Conservation (phyloP, 2,113 vertebrate genomes). For the Eolophus roseicapilla region DNA sequence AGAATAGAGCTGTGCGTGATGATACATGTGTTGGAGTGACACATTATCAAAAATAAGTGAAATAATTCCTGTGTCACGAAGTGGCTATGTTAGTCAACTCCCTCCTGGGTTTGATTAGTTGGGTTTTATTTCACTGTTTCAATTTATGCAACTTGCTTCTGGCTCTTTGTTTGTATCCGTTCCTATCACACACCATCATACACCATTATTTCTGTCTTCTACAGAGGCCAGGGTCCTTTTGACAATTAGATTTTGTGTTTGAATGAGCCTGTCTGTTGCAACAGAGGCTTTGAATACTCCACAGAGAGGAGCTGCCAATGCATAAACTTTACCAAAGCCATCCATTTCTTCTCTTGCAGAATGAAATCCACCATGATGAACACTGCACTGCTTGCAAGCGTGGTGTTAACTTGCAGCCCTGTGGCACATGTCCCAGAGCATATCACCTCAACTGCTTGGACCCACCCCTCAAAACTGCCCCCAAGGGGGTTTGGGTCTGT, state of each 20-base stretch:
- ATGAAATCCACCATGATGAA: conserved; percentile 84
- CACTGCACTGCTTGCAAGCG: conserved; percentile 86
- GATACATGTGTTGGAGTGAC: background rate
- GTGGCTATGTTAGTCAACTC: rapidly evolving
- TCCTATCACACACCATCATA: background rate
- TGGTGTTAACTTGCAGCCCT: conserved; percentile 86
- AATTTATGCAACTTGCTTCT: background rate
- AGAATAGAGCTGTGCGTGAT: background rate
- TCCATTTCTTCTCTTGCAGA: conserved; percentile 70
- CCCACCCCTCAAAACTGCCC: conserved; percentile 84
- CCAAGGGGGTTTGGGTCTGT: conserved; percentile 91
- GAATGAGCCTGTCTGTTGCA: background rate
- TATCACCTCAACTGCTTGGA: conserved; percentile 93
- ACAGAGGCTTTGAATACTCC: background rate
- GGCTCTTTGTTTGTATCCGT: background rate
- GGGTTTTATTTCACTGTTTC: background rate
- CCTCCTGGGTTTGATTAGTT: background rate
- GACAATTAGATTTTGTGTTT: background rate
- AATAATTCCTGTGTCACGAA: background rate
- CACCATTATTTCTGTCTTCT: background rate
- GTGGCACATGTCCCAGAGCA: conserved; percentile 86
- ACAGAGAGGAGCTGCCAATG: background rate
- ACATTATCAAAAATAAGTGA: background rate
- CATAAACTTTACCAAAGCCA: background rate
- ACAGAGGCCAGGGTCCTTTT: background rate